Evolutionary conservation across 2,113 vertebrate species (phyloP).

Genomic region (Pangasianodon gigas): DNA sequence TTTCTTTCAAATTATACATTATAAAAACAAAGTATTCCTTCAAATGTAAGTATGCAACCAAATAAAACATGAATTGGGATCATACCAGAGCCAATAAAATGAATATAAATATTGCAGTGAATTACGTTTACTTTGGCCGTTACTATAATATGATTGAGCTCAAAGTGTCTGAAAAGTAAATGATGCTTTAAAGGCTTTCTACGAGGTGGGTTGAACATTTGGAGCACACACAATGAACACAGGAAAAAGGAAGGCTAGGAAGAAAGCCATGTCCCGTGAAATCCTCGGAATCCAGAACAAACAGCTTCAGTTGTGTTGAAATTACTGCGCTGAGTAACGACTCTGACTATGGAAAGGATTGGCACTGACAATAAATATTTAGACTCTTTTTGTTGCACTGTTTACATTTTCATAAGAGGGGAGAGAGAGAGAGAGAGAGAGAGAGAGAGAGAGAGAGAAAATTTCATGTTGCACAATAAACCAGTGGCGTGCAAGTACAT

Average conservation of each 20-base stretch:
- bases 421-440: slow-evolving; percentile 4
- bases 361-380: slow-evolving; percentile 44
- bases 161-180: not conserved
- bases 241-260: not conserved
- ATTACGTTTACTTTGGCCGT: not conserved
- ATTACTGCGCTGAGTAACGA: slow-evolving; percentile 20
- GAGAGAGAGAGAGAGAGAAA: slow-evolving; percentile 16
- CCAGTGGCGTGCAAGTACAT: not conserved
- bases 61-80: not conserved
- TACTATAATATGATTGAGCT: not conserved
- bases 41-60: not conserved
- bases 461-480: not conserved
- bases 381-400: slow-evolving; percentile 2
- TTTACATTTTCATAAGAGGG: slow-evolving; percentile 2
- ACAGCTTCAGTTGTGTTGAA: not conserved
- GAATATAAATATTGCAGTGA: not conserved
- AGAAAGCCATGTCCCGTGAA: not conserved
- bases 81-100: not conserved
- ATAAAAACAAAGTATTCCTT: not conserved
- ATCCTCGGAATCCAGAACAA: not conserved
- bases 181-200: not conserved
- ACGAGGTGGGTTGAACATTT: not conserved
- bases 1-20: not conserved
- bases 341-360: not conserved
- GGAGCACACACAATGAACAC: not conserved